Evolutionary conservation across 1,140 invertebrate genomes (phyloP).

Genomic region (Phocides pigmalion): DNA sequence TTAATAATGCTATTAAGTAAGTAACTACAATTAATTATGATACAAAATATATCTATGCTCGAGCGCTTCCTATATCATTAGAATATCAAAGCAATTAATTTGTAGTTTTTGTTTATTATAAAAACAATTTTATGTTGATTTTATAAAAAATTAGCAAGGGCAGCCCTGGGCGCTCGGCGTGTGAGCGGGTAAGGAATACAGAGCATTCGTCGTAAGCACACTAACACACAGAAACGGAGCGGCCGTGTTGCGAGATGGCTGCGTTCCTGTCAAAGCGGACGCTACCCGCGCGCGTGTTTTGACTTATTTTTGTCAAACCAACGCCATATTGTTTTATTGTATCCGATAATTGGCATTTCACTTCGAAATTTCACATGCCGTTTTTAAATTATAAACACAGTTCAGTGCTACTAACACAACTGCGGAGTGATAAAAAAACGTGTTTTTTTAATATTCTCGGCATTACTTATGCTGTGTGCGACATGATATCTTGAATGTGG

Average conservation of each 20-base stretch:
- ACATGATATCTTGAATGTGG: constrained; percentile 28
- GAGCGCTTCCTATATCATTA: not conserved
- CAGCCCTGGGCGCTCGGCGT: constrained; percentile 62
- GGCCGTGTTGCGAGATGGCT: constrained; percentile 60
- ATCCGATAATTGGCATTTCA: constrained; percentile 51
- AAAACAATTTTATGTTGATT: constrained; percentile 9
- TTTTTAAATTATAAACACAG: constrained; percentile 28
- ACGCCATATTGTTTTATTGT: constrained; percentile 78
- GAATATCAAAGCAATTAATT: constrained; percentile 3
- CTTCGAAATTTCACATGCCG: constrained; percentile 33
- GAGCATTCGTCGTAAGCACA: constrained; percentile 48
- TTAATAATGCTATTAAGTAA: no score
- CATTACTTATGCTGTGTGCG: constrained; percentile 30
- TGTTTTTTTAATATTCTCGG: constrained; percentile 26
- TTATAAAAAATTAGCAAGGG: constrained; percentile 14
- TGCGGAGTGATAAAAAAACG: constrained; percentile 21
- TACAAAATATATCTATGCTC: no score
- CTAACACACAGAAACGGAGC: constrained; percentile 68
- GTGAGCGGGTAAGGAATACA: constrained; percentile 71
- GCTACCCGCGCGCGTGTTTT: constrained; percentile 56
- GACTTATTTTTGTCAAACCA: constrained; percentile 68
- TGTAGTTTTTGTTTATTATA: not conserved
- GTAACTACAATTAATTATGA: no score
- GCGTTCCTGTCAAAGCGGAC: constrained; percentile 51
- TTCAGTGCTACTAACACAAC: constrained; percentile 16